phyloP scores from a whole-genome alignment of 1,140 invertebrate species.

The Drosophila biarmipes region DNA sequence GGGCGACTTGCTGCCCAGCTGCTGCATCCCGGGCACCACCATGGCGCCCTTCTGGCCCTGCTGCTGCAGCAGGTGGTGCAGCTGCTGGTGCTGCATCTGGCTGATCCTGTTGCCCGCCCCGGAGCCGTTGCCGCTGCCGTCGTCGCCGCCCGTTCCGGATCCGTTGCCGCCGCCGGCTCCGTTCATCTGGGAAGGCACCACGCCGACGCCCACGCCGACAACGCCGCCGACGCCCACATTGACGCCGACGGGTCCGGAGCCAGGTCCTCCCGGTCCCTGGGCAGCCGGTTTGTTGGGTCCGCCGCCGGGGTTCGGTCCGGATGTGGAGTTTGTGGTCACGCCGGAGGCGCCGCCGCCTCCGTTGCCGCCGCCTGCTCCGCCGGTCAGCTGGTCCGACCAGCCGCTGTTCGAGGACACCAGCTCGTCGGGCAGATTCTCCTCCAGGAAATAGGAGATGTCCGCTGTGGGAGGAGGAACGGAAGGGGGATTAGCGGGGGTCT shows the following conservation, averaged over 20 bases:
- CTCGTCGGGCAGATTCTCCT: conserved; percentile 97
- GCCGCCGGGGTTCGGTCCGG: conserved; percentile 48
- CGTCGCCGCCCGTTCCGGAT: conserved; percentile 85
- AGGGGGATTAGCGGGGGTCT: background rate
- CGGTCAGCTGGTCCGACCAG: conserved; percentile 88
- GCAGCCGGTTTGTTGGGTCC: conserved; percentile 88
- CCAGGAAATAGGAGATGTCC: conserved; percentile 90
- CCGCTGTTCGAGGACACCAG: conserved; percentile 88
- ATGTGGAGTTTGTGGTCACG: conserved; percentile 83
- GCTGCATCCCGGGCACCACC: conserved; percentile 89
- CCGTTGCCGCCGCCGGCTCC: conserved; percentile 86
- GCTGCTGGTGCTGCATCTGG: conserved; percentile 85
- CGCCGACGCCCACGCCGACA: conserved; percentile 84
- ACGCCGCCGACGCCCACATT: conserved; percentile 85
- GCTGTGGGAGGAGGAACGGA: conserved; percentile 22
- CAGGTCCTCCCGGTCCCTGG: conserved; percentile 87
- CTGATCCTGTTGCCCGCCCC: conserved; percentile 65
- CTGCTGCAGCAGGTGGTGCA: conserved; percentile 75
- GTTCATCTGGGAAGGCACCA: conserved; percentile 87
- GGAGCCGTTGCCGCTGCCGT: conserved; percentile 85
- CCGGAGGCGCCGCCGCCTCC: conserved; percentile 88
- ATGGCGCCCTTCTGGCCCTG: conserved; percentile 89
- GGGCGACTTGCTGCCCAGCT: conserved; percentile 91
- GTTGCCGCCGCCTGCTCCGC: conserved; percentile 87
- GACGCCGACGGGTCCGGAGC: conserved; percentile 85